phyloP scores from a whole-genome alignment of 1,140 invertebrate species.

The Drosophila orosa region DNA sequence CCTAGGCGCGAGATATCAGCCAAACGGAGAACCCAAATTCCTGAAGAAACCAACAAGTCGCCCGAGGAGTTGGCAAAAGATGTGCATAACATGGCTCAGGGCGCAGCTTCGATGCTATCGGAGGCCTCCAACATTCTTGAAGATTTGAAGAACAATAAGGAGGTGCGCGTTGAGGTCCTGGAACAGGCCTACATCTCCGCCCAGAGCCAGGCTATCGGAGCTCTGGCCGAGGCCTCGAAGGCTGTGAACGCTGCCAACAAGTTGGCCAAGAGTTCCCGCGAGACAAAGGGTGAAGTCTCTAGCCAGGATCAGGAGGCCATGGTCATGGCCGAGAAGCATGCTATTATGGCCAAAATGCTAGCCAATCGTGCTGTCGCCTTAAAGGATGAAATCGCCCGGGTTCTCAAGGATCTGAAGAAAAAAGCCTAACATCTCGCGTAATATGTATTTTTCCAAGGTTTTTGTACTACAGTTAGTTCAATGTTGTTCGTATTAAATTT shows the following conservation, averaged over 20 bases:
- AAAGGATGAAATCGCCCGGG: conserved; percentile 48
- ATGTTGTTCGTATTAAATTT: conserved; percentile 66
- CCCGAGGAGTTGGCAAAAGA: conserved; percentile 30
- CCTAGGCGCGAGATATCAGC: conserved; percentile 17
- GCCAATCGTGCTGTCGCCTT: conserved; percentile 47
- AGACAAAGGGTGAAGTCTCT: neutral
- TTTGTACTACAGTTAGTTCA: conserved; percentile 27
- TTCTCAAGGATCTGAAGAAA: conserved; percentile 42
- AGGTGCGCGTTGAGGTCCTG: conserved; percentile 7
- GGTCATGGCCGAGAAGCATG: conserved; percentile 60
- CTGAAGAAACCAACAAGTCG: neutral
- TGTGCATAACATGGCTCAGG: conserved; percentile 39
- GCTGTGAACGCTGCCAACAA: conserved; percentile 48
- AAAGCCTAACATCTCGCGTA: neutral
- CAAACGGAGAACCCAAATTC: neutral
- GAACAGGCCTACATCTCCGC: conserved; percentile 35
- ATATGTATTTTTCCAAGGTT: conserved; percentile 14
- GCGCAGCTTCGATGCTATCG: conserved; percentile 28
- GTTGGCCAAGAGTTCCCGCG: conserved; percentile 22
- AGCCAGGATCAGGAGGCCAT: conserved; percentile 14
- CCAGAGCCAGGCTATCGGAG: conserved; percentile 27
- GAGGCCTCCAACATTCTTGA: conserved; percentile 42
- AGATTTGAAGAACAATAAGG: conserved; percentile 2
- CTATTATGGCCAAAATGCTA: conserved; percentile 51
- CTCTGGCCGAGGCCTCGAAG: conserved; percentile 48